Evolutionary conservation across 2,113 vertebrate genomes (phyloP).

Genomic region (Nothoprocta pentlandii): DNA sequence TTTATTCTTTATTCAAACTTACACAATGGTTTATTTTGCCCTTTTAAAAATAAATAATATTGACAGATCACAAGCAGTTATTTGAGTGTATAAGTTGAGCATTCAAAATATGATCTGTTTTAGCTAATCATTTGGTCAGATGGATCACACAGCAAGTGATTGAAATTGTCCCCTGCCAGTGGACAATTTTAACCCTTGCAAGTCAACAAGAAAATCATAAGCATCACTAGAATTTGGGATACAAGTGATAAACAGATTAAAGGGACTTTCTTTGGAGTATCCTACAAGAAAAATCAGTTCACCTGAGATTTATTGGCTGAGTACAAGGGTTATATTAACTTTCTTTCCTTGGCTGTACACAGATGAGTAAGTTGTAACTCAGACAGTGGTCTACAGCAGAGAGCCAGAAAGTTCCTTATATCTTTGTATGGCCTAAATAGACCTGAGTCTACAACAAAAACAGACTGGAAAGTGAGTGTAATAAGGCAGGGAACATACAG

Average conservation of each 20-base stretch:
- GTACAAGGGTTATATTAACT: neutral
- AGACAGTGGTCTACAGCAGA: neutral
- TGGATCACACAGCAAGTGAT: neutral
- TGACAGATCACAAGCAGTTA: constrained; percentile 45
- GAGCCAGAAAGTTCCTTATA: neutral
- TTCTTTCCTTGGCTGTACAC: neutral
- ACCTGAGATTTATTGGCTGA: neutral
- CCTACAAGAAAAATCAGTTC: neutral
- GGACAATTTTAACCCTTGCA: neutral
- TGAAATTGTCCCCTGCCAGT: neutral
- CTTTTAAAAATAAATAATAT: constrained; percentile 60
- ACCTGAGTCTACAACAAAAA: neutral
- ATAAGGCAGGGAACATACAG: neutral
- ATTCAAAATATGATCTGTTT: constrained; percentile 42
- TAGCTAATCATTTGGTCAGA: constrained; percentile 27
- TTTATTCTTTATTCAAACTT: constrained; percentile 60
- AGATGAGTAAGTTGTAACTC: neutral
- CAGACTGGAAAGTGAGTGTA: neutral
- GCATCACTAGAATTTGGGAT: neutral
- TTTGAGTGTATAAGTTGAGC: neutral
- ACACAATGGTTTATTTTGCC: constrained; percentile 12
- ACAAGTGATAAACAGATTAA: neutral
- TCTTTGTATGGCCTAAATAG: neutral
- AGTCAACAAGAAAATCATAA: constrained; percentile 16
- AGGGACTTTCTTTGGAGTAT: neutral